Evolutionary conservation across 2,797 vertebrate species (phyloP), one percentile per base, ranked within the genome.

Genomic region (Pantherophis vulpinus): DNA sequence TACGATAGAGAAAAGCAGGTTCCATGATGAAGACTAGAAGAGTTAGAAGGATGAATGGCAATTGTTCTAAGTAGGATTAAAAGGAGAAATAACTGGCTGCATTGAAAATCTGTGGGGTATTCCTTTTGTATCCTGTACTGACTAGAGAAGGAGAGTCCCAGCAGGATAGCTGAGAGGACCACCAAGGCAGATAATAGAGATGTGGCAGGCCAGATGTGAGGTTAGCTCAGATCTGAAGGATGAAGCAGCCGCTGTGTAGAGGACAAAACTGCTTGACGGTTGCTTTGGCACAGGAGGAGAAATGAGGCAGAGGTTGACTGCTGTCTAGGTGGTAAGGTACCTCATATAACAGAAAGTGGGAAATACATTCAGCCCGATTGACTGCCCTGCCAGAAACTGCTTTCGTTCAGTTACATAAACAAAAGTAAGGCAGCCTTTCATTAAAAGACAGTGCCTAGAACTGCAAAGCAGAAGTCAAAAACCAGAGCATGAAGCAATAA

Each of bases 161-260:
- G 12, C 37, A 87, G 60, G 8, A 88, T 5, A 74, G 27, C 27
- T 59, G 32, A 10, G 37, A 74, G 59, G 54, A 56, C 83, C 86
- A 91, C 89, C 89, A 59, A 59, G 27, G 25, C 37, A 58, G 89
- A 70, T 70, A 83, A 86, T 90, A 23, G 37, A 90, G 88, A 63
- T 93, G 89, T 87, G 87, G 60, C 42, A 87, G 51, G 27, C 79
- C 83, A 66, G 79, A 93, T 63, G 79, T 86, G 92, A 42, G 32
- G 54, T 90, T 47, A 63, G 60, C 60, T 90, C 79, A 93, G 74
- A 83, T 47, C 89, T 29, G 29, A 27, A 58, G 25, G 14, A 47
- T 90, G 25, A 25, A 29, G 29, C 37, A 91, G 37, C 74, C n/a
- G 12, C 61, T 20, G 14, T 3, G 37, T 37, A 54, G 83, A 88